Base-by-base conservation (phyloP, 2,113 vertebrate species). In the Neodontobutis hainanensis region DNA sequence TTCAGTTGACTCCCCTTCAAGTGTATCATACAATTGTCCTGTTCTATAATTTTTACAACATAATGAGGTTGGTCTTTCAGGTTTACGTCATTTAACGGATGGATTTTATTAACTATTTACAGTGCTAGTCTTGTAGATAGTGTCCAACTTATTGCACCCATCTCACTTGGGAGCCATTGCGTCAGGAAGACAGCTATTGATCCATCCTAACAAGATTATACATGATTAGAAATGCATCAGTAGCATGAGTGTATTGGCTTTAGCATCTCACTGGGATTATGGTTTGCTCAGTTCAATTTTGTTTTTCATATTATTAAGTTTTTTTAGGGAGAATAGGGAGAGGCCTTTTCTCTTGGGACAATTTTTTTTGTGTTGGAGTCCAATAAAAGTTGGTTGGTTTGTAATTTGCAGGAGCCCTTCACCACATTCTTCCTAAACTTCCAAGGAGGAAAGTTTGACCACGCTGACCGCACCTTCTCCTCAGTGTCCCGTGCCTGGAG, bases 381-480 rank as follows among this genome's bases (percentile, higher is more conserved):
- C 10, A 44, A 63, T 75, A 10, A 56, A 14, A 1, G 4, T 0
- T 1, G 1, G 11, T 43, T 47, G 35, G 10, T 46, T 75, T 38
- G 6, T 45, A 0, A 59, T 78, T 83, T 46, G 76, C 86, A 99
- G 97, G 97, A 99, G 48, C 97, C 97, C 15, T 99, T 98, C 87
- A 98, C 97, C 73, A 98, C 97, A 0, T 94, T 96, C 78, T 99
- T 99, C 88, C 94, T 99, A 4, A 96, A 99, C 91, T 92, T 99
- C 34, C 97, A 99, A 96, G 97, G 96, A 80, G 97, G 97, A 5
- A 98, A 99, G 86, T 99, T 99, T 90, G 97, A 99, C 85, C 97
- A 99, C 10, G 96, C 97, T 14, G 97, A 99, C 57, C 93, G 97
- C 87, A 95, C 97, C 0, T 99, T 99, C 86, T 99, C 97, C 4